phyloP scores from a whole-genome alignment of 2,888 invertebrate species.

The Leucoptera coffeella region DNA sequence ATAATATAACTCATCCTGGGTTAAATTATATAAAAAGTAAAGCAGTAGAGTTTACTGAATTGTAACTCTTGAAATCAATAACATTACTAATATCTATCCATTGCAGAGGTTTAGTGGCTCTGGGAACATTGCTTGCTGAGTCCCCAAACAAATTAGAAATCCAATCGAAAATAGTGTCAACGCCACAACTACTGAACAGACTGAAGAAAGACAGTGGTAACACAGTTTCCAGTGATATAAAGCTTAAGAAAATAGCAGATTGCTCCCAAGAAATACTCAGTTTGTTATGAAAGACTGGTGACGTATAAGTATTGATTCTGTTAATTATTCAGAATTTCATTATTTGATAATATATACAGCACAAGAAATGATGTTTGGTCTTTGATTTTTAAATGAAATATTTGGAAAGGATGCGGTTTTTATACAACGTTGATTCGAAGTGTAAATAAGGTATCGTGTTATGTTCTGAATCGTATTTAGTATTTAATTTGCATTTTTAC shows the following conservation, averaged over 20 bases:
- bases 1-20: no score
- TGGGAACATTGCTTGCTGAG: slow-evolving; percentile 67
- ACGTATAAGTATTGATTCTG: no score
- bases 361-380: no score
- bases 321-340: no score
- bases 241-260: slow-evolving; percentile 22
- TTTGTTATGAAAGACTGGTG: slow-evolving; percentile 28
- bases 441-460: no score
- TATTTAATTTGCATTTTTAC: no score
- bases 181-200: slow-evolving; percentile 21
- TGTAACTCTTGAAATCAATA: no score
- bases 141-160: slow-evolving; percentile 30
- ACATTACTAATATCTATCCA: slow-evolving; percentile 5
- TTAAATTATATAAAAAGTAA: not conserved
- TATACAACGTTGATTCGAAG: no score
- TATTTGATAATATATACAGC: no score
- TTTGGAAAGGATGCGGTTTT: no score
- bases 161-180: slow-evolving; percentile 29
- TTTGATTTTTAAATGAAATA: no score
- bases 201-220: slow-evolving; percentile 25
- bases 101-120: slow-evolving; percentile 64
- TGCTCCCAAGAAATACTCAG: slow-evolving; percentile 37
- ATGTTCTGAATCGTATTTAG: no score
- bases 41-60: not conserved
- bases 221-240: slow-evolving; percentile 14